These are phyloP conservation scores for Madoqua kirkii DNA, from an alignment of 2,113 vertebrate genomes.

Conservation along the genomic window DNA sequence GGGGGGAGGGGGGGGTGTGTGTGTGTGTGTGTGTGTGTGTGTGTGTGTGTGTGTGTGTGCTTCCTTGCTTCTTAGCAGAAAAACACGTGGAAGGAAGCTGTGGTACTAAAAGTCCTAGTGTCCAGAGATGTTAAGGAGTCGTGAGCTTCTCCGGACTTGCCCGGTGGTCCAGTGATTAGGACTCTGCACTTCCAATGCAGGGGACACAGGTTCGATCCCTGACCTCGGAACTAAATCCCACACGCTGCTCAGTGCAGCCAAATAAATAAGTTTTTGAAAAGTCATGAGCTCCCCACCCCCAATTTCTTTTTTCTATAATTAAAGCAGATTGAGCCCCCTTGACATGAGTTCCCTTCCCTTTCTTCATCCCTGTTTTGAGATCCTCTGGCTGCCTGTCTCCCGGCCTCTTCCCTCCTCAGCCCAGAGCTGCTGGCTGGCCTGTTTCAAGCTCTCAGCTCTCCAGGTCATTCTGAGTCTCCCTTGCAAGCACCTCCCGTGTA, in stretches of 20 bases:
- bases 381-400: neutral
- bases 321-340: neutral
- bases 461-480: neutral
- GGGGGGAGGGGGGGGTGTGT: too few relatives aligned
- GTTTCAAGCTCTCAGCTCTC: too few relatives aligned
- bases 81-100: fast-evolving
- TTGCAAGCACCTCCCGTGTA: neutral
- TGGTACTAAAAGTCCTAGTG: neutral
- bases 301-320: neutral
- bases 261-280: neutral
- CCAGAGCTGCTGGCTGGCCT: neutral
- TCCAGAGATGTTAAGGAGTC: neutral
- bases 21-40: too few relatives aligned
- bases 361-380: neutral
- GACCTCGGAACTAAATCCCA: fast-evolving
- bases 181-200: neutral
- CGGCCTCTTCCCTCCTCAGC: neutral
- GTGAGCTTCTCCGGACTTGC: neutral
- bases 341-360: fast-evolving
- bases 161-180: neutral
- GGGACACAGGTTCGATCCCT: neutral
- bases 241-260: neutral
- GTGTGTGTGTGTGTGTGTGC: too few relatives aligned
- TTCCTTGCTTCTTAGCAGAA: neutral
- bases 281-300: neutral